Percentiles rank a stretch among this genome's conserved stretches.
These are phyloP conservation scores for Boleophthalmus pectinirostris DNA, from an alignment of 2,113 vertebrate species.

Conservation along the genomic window DNA sequence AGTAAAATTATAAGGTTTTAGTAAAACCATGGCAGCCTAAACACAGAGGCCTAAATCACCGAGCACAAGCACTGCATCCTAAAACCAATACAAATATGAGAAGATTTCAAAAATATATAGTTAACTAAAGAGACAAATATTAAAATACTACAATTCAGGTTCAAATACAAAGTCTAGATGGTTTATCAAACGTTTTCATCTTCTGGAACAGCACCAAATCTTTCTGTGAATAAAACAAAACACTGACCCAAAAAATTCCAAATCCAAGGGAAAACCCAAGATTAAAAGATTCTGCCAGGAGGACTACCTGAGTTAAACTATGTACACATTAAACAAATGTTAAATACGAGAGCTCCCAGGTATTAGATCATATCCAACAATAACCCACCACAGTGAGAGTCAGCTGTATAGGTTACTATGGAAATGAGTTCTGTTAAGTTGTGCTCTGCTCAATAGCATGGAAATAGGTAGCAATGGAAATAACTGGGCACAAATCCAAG, in stretches of 20 bases:
- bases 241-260: neutral
- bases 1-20: conserved; percentile 67
- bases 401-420: conserved; percentile 3
- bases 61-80: conserved; percentile 39
- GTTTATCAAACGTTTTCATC: neutral
- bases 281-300: neutral
- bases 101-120: conserved; percentile 8
- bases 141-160: neutral
- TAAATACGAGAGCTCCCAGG: neutral
- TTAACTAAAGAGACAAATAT: neutral
- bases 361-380: neutral
- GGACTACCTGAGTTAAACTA: neutral
- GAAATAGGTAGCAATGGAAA: conserved; percentile 18
- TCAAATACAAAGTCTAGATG: neutral
- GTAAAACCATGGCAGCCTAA: conserved; percentile 64
- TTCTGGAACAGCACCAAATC: too few species aligned
- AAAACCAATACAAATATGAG: conserved; percentile 37
- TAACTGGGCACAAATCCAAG: neutral
- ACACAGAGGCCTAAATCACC: conserved; percentile 60
- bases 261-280: neutral
- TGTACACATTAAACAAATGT: neutral
- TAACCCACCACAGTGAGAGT: neutral
- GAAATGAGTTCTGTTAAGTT: conserved; percentile 39
- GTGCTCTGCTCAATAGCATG: conserved; percentile 13
- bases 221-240: too few species aligned